Percentiles rank a stretch among this genome's conserved stretches.
phyloP scores from a whole-genome alignment of 2,797 vertebrate species.

The Alfaro cultratus region DNA sequence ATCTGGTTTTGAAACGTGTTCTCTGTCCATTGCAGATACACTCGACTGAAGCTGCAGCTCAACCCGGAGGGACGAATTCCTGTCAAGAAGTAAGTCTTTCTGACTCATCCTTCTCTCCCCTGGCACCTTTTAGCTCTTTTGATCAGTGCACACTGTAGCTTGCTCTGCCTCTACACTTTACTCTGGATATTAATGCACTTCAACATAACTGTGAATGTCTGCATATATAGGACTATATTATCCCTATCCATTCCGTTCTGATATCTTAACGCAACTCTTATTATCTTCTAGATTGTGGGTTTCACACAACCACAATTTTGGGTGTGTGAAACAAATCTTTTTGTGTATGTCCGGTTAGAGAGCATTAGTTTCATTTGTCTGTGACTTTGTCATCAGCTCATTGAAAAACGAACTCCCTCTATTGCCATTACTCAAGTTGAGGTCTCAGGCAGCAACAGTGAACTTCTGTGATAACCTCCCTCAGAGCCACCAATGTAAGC shows the following conservation, averaged over 20 bases:
- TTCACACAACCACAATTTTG: neutral
- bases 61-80: constrained; percentile 94
- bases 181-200: constrained; percentile 6
- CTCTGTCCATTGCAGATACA: constrained; percentile 79
- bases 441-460: constrained; percentile 45
- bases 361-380: constrained; percentile 13
- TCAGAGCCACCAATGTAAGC: constrained; percentile 51
- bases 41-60: constrained; percentile 92
- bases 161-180: constrained; percentile 10
- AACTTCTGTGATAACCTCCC: constrained; percentile 67
- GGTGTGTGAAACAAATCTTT: neutral
- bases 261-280: neutral
- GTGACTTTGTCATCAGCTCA: constrained; percentile 36
- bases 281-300: neutral
- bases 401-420: constrained; percentile 27
- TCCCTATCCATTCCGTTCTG: neutral
- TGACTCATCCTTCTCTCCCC: constrained; percentile 51
- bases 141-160: constrained; percentile 34
- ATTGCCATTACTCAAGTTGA: constrained; percentile 55
- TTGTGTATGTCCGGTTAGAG: neutral
- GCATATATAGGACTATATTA: constrained; percentile 22
- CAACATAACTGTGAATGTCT: neutral
- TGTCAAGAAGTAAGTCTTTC: constrained; percentile 94
- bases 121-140: constrained; percentile 40
- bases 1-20: constrained; percentile 38